Evolutionary conservation across 2,113 vertebrate genomes (phyloP).

Genomic region (Psilopsiagon aurifrons): DNA sequence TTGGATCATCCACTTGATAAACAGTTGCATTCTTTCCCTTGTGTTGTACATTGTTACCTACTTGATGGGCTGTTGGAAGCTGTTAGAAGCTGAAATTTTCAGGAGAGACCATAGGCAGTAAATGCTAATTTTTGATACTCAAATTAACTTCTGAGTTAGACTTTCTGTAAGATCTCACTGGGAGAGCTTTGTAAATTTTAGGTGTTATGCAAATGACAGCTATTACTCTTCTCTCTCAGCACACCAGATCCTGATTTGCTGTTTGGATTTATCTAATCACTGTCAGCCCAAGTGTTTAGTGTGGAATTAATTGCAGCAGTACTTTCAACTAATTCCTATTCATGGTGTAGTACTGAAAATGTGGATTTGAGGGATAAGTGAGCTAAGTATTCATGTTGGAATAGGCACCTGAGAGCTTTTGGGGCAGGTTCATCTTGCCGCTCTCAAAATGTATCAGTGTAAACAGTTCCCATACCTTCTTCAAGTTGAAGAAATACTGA

Average conservation of each 20-base stretch:
- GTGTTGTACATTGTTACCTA: not conserved
- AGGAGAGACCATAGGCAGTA: not conserved
- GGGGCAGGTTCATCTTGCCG: not conserved
- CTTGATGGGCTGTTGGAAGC: not conserved
- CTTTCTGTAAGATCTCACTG: not conserved
- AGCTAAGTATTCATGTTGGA: not conserved
- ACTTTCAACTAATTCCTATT: not conserved
- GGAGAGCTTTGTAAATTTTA: not conserved
- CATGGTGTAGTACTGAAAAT: not conserved
- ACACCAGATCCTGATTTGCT: not conserved
- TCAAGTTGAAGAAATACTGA: not conserved
- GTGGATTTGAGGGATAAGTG: not conserved
- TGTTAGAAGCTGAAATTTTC: not conserved
- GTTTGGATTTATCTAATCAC: constrained; percentile 5
- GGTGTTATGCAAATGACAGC: not conserved
- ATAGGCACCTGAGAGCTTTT: not conserved
- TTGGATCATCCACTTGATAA: not conserved
- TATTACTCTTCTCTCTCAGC: not conserved
- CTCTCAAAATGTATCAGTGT: not conserved
- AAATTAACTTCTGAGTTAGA: not conserved
- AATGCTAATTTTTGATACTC: not conserved
- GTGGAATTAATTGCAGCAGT: not conserved
- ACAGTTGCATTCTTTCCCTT: not conserved
- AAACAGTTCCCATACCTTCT: not conserved
- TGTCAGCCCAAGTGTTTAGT: constrained; percentile 1